phyloP scores from a whole-genome alignment of 1,140 invertebrate species.

The Apis cerana region DNA sequence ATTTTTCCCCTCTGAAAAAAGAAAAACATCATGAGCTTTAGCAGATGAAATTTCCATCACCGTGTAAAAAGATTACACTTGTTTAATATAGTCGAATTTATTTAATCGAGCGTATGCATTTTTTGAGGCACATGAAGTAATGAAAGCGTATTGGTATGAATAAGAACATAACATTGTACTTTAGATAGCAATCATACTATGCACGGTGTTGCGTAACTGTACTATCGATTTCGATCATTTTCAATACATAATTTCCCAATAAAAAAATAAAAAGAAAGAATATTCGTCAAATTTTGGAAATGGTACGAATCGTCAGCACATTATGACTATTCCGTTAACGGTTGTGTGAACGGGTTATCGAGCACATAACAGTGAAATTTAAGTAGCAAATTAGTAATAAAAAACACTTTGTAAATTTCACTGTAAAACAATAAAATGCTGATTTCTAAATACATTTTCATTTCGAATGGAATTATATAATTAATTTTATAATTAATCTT shows the following conservation, averaged over 20 bases:
- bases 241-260: conserved; percentile 46
- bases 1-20: background rate
- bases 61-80: conserved; percentile 30
- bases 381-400: conserved; percentile 52
- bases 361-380: conserved; percentile 64
- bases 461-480: background rate
- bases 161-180: conserved; percentile 58
- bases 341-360: conserved; percentile 57
- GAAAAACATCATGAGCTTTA: background rate
- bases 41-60: background rate
- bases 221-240: conserved; percentile 56
- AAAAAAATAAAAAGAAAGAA: background rate
- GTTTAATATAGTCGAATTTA: conserved; percentile 40
- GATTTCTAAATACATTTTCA: conserved; percentile 69
- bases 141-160: conserved; percentile 53
- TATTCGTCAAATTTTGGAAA: conserved; percentile 37
- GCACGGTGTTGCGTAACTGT: conserved; percentile 57
- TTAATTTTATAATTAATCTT: background rate
- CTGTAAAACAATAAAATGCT: conserved; percentile 73
- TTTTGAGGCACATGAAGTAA: conserved; percentile 42
- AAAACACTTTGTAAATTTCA: conserved; percentile 72
- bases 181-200: conserved; percentile 56
- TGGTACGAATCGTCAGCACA: conserved; percentile 31
- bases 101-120: conserved; percentile 40
- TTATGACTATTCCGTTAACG: conserved; percentile 52